These are phyloP conservation scores for Rhinogobius similis DNA, from an alignment of 2,113 vertebrate genomes.

Conservation along the genomic window DNA sequence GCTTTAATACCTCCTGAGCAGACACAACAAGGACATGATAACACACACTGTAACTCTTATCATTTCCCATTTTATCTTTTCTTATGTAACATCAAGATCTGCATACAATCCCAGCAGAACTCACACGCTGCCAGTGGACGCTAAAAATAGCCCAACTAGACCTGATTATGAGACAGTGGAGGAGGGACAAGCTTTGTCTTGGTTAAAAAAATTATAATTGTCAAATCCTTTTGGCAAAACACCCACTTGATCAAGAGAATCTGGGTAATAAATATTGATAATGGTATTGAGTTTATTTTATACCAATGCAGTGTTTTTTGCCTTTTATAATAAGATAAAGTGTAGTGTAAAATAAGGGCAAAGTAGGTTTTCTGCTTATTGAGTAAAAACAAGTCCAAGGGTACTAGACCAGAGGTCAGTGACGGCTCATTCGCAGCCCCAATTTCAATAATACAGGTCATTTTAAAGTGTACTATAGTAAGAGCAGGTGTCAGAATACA, in stretches of 20 bases:
- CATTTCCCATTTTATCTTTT: slow-evolving; percentile 50
- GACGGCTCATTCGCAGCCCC: too few relatives aligned
- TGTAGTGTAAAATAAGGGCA: too few relatives aligned
- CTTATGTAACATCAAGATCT: slow-evolving; percentile 72
- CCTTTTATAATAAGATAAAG: neutral
- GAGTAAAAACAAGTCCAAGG: neutral
- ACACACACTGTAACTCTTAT: slow-evolving; percentile 31
- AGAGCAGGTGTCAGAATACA: too few relatives aligned
- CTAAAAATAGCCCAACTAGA: slow-evolving; percentile 76
- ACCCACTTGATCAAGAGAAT: slow-evolving; percentile 37
- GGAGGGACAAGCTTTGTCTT: slow-evolving; percentile 40
- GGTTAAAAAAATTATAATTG: slow-evolving; percentile 46
- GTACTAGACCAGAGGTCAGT: neutral
- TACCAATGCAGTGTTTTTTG: too few relatives aligned
- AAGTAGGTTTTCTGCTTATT: neutral
- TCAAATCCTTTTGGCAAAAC: slow-evolving; percentile 27
- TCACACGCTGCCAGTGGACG: slow-evolving; percentile 55
- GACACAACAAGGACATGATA: slow-evolving; percentile 11
- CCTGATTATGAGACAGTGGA: slow-evolving; percentile 69
- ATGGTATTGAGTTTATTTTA: neutral
- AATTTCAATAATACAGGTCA: too few relatives aligned
- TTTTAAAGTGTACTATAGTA: too few relatives aligned
- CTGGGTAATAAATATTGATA: slow-evolving; percentile 14
- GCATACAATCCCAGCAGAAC: slow-evolving; percentile 63
- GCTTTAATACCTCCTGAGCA: slow-evolving; percentile 12